Conservation (phyloP, 2,113 vertebrate genomes). For the Neotragus pygmaeus region DNA sequence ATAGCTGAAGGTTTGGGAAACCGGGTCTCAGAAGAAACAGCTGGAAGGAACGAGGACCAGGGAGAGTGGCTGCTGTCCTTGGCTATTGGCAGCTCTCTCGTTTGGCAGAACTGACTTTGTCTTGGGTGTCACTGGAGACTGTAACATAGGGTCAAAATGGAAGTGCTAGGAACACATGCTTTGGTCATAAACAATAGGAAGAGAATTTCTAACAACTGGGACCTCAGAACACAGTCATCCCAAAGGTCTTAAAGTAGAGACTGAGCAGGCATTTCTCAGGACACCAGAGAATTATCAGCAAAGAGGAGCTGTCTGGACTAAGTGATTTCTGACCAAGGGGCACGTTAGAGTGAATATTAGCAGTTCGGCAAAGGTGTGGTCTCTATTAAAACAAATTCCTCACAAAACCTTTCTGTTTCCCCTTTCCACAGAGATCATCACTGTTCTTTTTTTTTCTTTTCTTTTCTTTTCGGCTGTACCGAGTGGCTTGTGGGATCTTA, state of each 20-base stretch:
- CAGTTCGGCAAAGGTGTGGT: neutral
- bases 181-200: neutral
- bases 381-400: neutral
- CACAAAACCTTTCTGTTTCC: neutral
- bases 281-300: rapidly evolving
- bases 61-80: neutral
- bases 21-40: neutral
- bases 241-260: neutral
- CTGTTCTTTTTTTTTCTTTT: neutral
- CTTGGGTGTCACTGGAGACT: neutral
- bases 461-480: neutral
- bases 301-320: neutral
- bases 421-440: rapidly evolving
- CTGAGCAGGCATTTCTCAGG: neutral
- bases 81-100: neutral
- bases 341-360: rapidly evolving
- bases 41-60: neutral
- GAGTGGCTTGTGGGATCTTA: neutral
- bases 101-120: neutral
- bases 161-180: neutral
- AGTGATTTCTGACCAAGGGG: neutral
- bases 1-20: neutral
- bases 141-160: neutral
- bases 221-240: neutral
- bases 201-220: neutral